Percentiles rank a stretch among this genome's conserved stretches.
phyloP scores from a whole-genome alignment of 37 sponge, comb jelly and placozoan species.

The Cliona cf. orientalis region DNA sequence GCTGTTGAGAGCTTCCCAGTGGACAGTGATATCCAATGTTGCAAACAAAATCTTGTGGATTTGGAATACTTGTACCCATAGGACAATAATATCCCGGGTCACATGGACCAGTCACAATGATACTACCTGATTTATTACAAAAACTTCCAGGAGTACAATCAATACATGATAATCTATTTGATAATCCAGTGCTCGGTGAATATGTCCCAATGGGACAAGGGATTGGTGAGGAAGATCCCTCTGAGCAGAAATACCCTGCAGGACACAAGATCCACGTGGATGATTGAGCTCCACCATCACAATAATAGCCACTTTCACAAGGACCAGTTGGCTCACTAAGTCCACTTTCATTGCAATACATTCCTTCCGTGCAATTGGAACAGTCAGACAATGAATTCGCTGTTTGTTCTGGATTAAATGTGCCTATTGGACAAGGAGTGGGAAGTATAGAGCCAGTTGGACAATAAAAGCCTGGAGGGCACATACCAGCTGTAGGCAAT shows the following conservation, averaged over 20 bases:
- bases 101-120: background rate
- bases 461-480: background rate
- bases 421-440: background rate
- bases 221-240: background rate
- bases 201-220: conserved; percentile 13
- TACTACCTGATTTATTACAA: background rate
- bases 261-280: background rate
- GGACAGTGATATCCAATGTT: background rate
- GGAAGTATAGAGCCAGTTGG: background rate
- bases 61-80: background rate
- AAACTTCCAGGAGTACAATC: no score
- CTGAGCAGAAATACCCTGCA: background rate
- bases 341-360: background rate
- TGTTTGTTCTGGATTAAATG: background rate
- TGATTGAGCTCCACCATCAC: background rate
- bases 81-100: background rate
- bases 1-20: background rate
- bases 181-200: background rate
- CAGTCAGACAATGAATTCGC: background rate
- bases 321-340: background rate
- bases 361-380: background rate
- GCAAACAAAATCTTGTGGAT: background rate
- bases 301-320: background rate
- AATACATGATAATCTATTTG: background rate
- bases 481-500: background rate